Evolutionary conservation across 2,888 invertebrate genomes (phyloP), one percentile per base, ranked within the genome.

Genomic region (Scrobipalpa costella): DNA sequence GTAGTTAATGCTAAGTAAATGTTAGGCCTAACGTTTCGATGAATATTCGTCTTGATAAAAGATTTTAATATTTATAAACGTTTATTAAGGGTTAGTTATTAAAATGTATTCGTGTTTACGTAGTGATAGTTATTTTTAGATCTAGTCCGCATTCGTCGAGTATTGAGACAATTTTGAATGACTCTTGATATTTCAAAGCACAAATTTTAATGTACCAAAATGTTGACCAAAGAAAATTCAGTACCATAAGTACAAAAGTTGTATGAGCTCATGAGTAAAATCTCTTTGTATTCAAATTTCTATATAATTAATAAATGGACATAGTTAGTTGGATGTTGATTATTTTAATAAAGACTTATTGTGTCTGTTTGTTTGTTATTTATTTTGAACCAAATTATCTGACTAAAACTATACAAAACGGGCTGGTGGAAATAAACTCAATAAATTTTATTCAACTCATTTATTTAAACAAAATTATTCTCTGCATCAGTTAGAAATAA

Each of bases 301-400:
- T 49, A 57, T 44, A 15, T 59, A 15, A 49, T 8, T 13, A 49
- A 58, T 57, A 21, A 49, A 66, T 62, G 47, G 38, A 59, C 9
- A 62, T 66, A 63, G 61, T 59, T 66, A 63, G 61, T 59, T 66
- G 63, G 61, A 63, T 76, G 71, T 75, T 74, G 65, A 77, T 73
- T 74, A 80, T 81, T 81, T 79, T 76, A 81, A 77, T 77, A 75
- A 74, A 78, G 71, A 75, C 74, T 75, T 75, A 72, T 70, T 70
- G 74, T 75, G 76, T 70, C 70, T 58, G 47, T 13, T 61, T 63
- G 64, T 65, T 64, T 69, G 68, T 65, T 8, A 33, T 19, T 59
- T 59, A 58, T 44, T 40, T 58, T 7, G 21, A 36, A 58, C 11
- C 11, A 58, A 40, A 33, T 17, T 47, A 2, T 47, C n/a, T 47